A percentile compares a stretch with the other conserved stretches of the same genome.
Conservation (phyloP, 2,888 invertebrate species). For the Mythimna pallens region DNA sequence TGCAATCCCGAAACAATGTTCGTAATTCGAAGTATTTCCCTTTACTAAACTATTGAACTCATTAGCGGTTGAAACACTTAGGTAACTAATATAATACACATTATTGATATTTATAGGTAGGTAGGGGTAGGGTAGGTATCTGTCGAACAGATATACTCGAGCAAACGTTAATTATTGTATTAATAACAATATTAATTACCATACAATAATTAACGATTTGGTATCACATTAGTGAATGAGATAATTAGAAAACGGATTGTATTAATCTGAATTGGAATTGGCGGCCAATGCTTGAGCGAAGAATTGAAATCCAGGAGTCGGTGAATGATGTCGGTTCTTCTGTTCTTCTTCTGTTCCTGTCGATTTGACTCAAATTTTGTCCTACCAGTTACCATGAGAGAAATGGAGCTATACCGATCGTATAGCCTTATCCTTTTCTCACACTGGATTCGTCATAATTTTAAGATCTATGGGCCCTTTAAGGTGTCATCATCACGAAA, state of each 20-base stretch:
- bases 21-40: not conserved
- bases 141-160: not conserved
- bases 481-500: no score
- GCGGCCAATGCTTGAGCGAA: no score
- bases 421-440: no score
- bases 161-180: not conserved
- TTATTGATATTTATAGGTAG: not conserved
- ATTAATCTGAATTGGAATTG: not conserved
- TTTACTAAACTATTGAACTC: slow-evolving; percentile 10
- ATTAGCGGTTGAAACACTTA: slow-evolving; percentile 13
- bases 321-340: no score
- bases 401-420: no score
- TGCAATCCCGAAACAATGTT: not conserved
- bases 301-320: no score
- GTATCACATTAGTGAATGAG: not conserved
- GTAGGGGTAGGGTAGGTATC: not conserved
- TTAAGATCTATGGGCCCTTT: no score
- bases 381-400: no score
- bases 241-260: slow-evolving; percentile 3
- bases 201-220: not conserved
- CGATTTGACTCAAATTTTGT: no score
- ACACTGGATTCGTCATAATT: no score
- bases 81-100: not conserved
- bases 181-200: slow-evolving; percentile 24
- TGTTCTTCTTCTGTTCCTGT: no score